A percentile compares a stretch with the other conserved stretches of the same genome.
These are phyloP conservation scores for Choloepus hoffmanni DNA, from an alignment of 2,113 vertebrate species.

Conservation along the genomic window DNA sequence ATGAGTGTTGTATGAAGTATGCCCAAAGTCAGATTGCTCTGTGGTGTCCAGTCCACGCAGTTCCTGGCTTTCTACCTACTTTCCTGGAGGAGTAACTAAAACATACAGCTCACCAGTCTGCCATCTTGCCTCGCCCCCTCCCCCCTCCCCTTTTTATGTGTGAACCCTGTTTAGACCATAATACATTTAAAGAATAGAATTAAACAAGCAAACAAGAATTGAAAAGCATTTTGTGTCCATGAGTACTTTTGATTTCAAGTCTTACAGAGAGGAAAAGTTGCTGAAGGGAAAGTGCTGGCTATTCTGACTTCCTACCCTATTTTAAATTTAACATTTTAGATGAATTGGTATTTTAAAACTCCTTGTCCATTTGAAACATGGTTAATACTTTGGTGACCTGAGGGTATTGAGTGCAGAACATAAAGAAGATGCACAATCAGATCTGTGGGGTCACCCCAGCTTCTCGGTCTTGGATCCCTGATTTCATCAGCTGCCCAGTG, in stretches of 20 bases:
- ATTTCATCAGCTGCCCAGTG: neutral
- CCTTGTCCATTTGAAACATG: neutral
- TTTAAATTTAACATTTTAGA: conserved; percentile 27
- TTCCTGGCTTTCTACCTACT: too few species aligned
- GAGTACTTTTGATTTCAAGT: conserved; percentile 31
- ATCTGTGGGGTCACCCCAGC: neutral
- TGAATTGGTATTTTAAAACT: conserved; percentile 12
- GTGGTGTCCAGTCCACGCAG: too few species aligned
- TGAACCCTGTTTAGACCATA: neutral
- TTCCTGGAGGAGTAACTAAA: too few species aligned
- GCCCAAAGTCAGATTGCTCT: too few species aligned
- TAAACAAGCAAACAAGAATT: conserved; percentile 11
- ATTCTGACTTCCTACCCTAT: neutral
- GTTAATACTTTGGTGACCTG: neutral
- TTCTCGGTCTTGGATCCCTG: neutral
- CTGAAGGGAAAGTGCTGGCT: neutral
- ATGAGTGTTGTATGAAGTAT: too few species aligned
- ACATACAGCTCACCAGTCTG: too few species aligned
- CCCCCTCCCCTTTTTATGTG: neutral
- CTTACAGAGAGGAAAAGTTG: conserved; percentile 13
- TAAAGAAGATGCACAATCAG: too few species aligned
- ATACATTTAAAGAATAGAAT: conserved; percentile 10
- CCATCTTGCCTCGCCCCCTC: neutral
- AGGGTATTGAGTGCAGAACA: neutral
- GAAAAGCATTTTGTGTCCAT: neutral